Evolutionary conservation across 2,888 invertebrate species (phyloP), one percentile per base, ranked within the genome.

Genomic region (Melieria crassipennis): DNA sequence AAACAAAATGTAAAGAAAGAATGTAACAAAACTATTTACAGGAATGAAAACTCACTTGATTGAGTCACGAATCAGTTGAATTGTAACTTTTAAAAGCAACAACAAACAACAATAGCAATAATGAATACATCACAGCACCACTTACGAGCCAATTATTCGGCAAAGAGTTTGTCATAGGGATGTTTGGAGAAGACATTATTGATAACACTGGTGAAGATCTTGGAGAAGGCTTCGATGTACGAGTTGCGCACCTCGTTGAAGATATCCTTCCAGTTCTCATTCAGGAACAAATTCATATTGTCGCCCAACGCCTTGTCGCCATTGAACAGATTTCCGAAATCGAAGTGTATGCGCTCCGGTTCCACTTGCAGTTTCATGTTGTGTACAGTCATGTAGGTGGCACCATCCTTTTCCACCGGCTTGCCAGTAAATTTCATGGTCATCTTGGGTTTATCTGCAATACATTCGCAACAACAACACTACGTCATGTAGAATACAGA

Each of bases 201-300:
- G 0, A 87, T 75, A 42, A 88, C 76, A 48, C 78, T 77, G 43
- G 79, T 61, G 57, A 84, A 85, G 30, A 87, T 79, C 42, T 81
- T 72, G 0, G 75, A 77, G 45, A 88, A 84, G 0, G 85, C 85
- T 3, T 58, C 11, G 11, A 73, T 67, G 3, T 81, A 55, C 0
- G 80, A 75, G 0, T 5, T n/a, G 6, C 72, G 66, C 0, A 82
- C 75, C 70, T 78, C 77, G 10, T 30, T 13, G 57, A 13, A 77
- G 63, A 78, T 75, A 5, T 73, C 78, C 46, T 69, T 79, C 88
- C 88, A 88, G 76, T 89, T 88, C 43, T 88, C 88, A 79, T 88
- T 89, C 3, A 89, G 75, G 73, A 89, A 88, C 3, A 72, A 65
- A 77, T 89, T 89, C 85, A 87, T 87, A 66, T 84, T 87, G 50